Base-by-base conservation (phyloP, 92 coral and sea anemone genomes). In the Actinostola sp. region DNA sequence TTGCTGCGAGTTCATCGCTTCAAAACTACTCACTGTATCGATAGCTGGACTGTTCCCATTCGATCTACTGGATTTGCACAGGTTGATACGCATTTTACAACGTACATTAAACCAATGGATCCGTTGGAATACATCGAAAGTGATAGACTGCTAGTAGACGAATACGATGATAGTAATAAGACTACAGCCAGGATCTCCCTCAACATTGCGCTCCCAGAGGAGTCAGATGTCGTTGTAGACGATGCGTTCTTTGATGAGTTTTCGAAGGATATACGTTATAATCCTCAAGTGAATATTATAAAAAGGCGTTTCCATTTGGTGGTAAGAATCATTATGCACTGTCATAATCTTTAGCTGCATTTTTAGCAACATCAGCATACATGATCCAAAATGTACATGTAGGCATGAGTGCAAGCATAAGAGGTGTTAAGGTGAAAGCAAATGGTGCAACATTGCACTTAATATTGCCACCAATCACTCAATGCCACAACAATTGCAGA, bases 21-120 rank as follows among this genome's bases (percentile, higher is more conserved):
- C 26, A 67, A 67, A 41, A 74, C 60, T 19, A 55, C 70, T n/a
- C 71, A 60, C 20, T 79, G 88, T 56, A 29, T 89, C 34, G 83
- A 78, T 27, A 15, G 36, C 10, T 74, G 58, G 67, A 64, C 55
- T 13, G 60, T 74, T 24, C 71, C 80, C 19, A 62, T 63, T 8
- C 71, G 53, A 29, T 61, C 80, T 12, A 63, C 38, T 3, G 80
- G 80, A 16, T 61, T 74, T 36, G 80, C 80, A 12, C 62, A 53
- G 13, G 75, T 89, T 20, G 61, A 71, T 56, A 79, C 86, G 19
- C 86, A 81, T 8, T 89, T 67, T 59, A 55, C 88, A 36, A 81
- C 84, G 1, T 62, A 78, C 49, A 50, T 89, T 1, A 61, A 78
- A 48, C 82, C 94, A 8, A n/a, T 89, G 32, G 79, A 79, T 65